phyloP scores from a whole-genome alignment of 2,797 vertebrate genomes.

The Gobio occitaniae region DNA sequence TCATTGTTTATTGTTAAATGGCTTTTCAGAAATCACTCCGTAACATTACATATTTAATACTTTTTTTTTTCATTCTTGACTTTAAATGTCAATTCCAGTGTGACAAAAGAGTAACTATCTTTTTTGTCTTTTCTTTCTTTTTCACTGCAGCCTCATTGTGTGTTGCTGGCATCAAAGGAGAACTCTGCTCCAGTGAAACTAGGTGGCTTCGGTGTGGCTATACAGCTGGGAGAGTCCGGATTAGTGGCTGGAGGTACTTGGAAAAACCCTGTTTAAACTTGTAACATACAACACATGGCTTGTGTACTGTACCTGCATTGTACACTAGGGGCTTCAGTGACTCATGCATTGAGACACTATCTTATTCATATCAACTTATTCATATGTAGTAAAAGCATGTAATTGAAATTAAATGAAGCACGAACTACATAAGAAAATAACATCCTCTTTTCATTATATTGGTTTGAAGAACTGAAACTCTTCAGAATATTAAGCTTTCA shows the following conservation, averaged over 20 bases:
- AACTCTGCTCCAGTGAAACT: slow-evolving; percentile 97
- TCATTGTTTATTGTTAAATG: neutral
- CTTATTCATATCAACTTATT: too few species aligned
- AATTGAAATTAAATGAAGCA: neutral
- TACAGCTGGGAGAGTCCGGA: slow-evolving; percentile 96
- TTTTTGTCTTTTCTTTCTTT: slow-evolving; percentile 45
- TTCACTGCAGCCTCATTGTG: slow-evolving; percentile 91
- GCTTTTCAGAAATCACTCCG: neutral
- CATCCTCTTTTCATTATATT: neutral
- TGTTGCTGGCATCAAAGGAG: slow-evolving; percentile 96
- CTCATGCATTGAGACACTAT: neutral
- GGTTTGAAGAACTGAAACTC: slow-evolving; percentile 31
- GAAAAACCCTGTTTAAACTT: neutral
- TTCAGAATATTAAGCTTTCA: neutral
- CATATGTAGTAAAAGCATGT: neutral
- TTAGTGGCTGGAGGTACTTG: slow-evolving; percentile 94
- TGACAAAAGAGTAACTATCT: neutral
- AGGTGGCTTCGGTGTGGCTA: slow-evolving; percentile 97
- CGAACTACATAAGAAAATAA: neutral
- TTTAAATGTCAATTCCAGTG: neutral
- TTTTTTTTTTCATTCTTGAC: neutral
- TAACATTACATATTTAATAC: neutral
- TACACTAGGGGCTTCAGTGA: neutral
- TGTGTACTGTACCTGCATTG: slow-evolving; percentile 13
- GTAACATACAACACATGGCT: neutral